Evolutionary conservation across 1,140 invertebrate species (phyloP).

Genomic region (Sarcophaga bullata): DNA sequence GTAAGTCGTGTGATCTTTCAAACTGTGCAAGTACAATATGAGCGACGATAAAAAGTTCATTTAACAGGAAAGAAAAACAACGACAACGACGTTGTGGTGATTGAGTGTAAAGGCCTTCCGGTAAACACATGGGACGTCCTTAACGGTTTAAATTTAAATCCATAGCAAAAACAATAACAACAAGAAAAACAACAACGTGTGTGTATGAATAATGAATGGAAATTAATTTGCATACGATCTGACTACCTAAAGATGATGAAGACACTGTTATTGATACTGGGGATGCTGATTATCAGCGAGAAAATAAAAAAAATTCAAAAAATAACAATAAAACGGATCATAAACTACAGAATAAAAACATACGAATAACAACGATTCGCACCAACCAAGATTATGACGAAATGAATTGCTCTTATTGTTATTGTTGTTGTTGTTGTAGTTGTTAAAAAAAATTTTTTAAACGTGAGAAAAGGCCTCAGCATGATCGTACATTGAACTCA

Average conservation of each 20-base stretch:
- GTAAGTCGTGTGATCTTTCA: too few relatives aligned
- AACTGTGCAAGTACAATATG: too few relatives aligned
- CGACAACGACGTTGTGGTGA: background rate
- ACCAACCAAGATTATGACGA: background rate
- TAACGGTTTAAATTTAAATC: conserved; percentile 27
- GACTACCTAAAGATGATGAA: background rate
- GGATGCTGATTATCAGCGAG: background rate
- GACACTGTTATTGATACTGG: too few relatives aligned
- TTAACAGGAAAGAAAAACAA: conserved; percentile 22
- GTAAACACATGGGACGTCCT: conserved; percentile 14
- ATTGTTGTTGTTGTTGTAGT: background rate
- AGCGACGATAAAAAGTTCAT: background rate
- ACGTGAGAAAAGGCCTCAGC: conserved; percentile 5
- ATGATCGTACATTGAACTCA: conserved; percentile 24
- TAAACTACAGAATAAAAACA: conserved; percentile 5
- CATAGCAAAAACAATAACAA: background rate
- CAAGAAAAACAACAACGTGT: background rate
- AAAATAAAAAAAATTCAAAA: background rate
- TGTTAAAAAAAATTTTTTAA: background rate
- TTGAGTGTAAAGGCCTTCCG: background rate
- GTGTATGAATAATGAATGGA: background rate
- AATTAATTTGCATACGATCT: background rate
- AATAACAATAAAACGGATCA: conserved; percentile 11
- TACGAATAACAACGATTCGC: background rate
- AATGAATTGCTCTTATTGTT: background rate